Percentiles rank a stretch among this genome's conserved stretches.
Evolutionary conservation across 2,113 vertebrate genomes (phyloP).

Genomic region (Dicerorhinus sumatrensis): DNA sequence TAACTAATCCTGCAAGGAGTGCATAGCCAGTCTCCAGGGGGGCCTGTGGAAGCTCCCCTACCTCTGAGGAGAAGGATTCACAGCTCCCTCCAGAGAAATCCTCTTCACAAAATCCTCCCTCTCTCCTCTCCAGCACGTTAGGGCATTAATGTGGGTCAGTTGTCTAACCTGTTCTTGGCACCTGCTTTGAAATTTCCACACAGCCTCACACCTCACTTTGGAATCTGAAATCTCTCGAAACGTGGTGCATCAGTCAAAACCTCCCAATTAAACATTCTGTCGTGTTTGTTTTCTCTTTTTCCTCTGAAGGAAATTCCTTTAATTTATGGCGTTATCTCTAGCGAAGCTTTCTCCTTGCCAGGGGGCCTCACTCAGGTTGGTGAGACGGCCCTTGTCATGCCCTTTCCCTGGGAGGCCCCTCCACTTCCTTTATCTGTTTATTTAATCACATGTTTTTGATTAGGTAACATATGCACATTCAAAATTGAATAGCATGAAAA

Average conservation of each 20-base stretch:
- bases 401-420: not conserved
- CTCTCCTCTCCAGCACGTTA: not conserved
- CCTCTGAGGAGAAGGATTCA: not conserved
- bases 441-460: not conserved
- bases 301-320: not conserved
- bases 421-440: not conserved
- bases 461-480: not conserved
- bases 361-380: not conserved
- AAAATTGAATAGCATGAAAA: not conserved
- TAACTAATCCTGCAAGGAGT: not conserved
- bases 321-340: not conserved
- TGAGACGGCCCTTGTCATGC: not conserved
- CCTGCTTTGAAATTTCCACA: not conserved
- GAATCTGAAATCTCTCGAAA: not conserved
- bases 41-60: not conserved
- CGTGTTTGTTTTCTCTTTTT: not conserved
- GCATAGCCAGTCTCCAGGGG: not conserved
- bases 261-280: not conserved
- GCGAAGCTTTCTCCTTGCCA: not conserved
- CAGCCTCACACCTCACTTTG: not conserved
- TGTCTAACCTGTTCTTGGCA: conserved; percentile 20
- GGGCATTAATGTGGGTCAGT: not conserved
- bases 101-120: not conserved
- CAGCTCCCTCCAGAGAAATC: not conserved
- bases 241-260: not conserved